phyloP scores from a whole-genome alignment of 53 echinoderm and acorn worm species.

The Pentamera pediparva region DNA sequence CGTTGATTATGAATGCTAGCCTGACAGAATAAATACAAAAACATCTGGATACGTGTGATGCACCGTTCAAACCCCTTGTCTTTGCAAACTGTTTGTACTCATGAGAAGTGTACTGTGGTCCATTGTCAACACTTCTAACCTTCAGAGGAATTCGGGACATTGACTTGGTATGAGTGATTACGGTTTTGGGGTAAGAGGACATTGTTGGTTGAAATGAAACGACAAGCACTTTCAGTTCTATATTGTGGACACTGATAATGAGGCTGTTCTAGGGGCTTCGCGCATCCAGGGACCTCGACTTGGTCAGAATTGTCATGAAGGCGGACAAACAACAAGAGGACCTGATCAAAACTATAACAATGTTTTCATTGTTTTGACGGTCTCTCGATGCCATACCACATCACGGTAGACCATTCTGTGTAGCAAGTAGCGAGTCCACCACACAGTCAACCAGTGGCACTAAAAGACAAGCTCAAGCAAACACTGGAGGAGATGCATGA shows the following conservation, averaged over 20 bases:
- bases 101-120: no score
- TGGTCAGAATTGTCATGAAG: conserved; percentile 5
- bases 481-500: conserved; percentile 57
- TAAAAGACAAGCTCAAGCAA: conserved; percentile 20
- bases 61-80: no score
- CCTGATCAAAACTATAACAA: conserved; percentile 1
- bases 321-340: neutral
- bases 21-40: no score
- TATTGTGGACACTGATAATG: neutral
- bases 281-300: neutral
- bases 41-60: no score
- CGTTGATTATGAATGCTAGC: no score
- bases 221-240: neutral
- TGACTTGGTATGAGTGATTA: no score
- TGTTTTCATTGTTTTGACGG: conserved; percentile 37
- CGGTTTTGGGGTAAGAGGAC: neutral
- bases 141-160: no score
- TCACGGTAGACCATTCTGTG: conserved; percentile 31
- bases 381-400: conserved; percentile 12
- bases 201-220: neutral
- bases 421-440: conserved; percentile 49
- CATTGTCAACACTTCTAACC: no score
- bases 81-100: no score
- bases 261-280: neutral
- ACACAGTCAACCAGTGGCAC: conserved; percentile 38